Evolutionary conservation across 2,888 invertebrate species (phyloP).

Genomic region (Anorthoa munda): DNA sequence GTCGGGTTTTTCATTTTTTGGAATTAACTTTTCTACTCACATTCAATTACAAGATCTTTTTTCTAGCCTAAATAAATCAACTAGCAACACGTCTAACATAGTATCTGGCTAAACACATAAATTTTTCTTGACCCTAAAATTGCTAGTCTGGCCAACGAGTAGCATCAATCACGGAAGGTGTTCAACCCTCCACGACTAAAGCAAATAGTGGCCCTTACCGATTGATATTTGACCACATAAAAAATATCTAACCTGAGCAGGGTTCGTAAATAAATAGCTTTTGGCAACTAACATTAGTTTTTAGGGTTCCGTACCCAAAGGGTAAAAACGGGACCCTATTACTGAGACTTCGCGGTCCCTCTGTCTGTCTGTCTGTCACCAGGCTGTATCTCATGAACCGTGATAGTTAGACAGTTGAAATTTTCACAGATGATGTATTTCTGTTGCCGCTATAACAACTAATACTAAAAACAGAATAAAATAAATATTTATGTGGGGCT

Average conservation of each 20-base stretch:
- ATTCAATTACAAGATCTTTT: constrained; percentile 14
- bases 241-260: constrained; percentile 51
- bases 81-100: constrained; percentile 35
- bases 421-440: no score
- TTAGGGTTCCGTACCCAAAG: no score
- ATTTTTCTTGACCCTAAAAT: constrained; percentile 65
- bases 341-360: no score
- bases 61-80: constrained; percentile 44
- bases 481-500: no score
- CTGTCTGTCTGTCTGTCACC: no score
- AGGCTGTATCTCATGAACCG: no score
- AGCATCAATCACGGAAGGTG: constrained; percentile 67
- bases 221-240: constrained; percentile 67
- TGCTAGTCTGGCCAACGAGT: constrained; percentile 52
- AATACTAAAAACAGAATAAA: no score
- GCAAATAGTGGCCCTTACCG: constrained; percentile 64
- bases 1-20: no score
- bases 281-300: constrained; percentile 35
- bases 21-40: background rate
- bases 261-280: constrained; percentile 50
- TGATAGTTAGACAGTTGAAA: no score
- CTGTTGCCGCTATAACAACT: no score
- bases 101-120: constrained; percentile 56
- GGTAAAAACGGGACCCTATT: no score
- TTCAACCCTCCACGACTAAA: constrained; percentile 56